Evolutionary conservation across 1,140 invertebrate genomes (phyloP).

Genomic region (Trichomalopsis sarcophagae): DNA sequence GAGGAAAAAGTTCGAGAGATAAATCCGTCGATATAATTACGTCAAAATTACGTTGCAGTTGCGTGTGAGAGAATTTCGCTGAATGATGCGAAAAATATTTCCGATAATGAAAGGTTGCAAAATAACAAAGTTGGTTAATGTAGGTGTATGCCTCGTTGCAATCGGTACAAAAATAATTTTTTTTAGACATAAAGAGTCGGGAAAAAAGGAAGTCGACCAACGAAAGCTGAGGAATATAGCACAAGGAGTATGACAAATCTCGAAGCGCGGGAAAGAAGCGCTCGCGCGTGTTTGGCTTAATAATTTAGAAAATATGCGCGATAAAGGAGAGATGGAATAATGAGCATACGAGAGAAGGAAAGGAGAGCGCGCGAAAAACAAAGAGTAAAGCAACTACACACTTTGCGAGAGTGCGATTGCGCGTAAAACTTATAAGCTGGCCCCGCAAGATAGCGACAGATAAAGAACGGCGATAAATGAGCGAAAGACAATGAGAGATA

Average conservation of each 20-base stretch:
- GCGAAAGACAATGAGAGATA: conserved; percentile 21
- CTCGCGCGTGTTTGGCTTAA: background rate
- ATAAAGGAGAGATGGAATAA: background rate
- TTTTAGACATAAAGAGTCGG: background rate
- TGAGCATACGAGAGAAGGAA: background rate
- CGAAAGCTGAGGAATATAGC: background rate
- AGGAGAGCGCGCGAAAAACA: background rate
- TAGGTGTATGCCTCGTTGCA: no score
- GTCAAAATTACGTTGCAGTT: background rate
- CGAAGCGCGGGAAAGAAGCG: background rate
- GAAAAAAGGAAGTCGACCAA: background rate
- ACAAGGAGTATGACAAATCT: background rate
- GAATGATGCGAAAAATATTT: no score
- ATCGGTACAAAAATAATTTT: no score
- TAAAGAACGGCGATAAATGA: conserved; percentile 2
- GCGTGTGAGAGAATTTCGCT: no score
- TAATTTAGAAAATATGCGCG: background rate
- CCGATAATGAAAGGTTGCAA: no score
- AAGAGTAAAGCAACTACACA: background rate
- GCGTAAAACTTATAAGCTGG: background rate
- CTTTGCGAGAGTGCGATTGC: background rate
- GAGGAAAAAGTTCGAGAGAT: background rate
- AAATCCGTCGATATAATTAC: background rate
- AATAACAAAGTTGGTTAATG: no score
- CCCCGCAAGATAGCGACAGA: background rate